Evolutionary conservation across 2,113 vertebrate species (phyloP).

Genomic region (Cololabis saira): DNA sequence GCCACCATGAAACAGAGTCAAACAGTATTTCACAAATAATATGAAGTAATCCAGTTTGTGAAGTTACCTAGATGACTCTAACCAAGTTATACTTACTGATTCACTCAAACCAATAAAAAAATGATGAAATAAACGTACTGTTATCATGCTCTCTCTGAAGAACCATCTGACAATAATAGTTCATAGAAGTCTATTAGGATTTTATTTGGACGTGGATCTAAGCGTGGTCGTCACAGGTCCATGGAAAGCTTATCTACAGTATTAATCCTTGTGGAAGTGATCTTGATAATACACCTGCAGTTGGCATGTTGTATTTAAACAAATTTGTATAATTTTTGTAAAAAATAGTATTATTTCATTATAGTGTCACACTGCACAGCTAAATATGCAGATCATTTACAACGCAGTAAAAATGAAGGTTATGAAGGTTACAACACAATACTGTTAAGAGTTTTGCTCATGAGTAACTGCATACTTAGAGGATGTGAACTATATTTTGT

Average conservation of each 20-base stretch:
- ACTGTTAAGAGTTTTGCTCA: too few relatives aligned
- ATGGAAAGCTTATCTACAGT: slow-evolving; percentile 1
- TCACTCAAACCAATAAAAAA: neutral
- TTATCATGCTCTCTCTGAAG: neutral
- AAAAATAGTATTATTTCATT: too few relatives aligned
- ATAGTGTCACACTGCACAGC: neutral
- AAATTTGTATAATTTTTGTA: too few relatives aligned
- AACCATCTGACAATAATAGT: neutral
- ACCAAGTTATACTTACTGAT: neutral
- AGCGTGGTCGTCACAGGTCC: neutral
- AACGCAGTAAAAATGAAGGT: too few relatives aligned
- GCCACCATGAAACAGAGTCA: neutral
- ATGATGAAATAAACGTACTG: neutral
- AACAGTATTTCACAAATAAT: slow-evolving; percentile 11
- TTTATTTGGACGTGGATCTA: neutral
- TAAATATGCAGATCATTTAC: too few relatives aligned
- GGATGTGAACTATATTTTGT: too few relatives aligned
- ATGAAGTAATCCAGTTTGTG: neutral
- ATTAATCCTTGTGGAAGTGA: neutral
- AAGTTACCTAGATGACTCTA: neutral
- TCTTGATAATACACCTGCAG: neutral
- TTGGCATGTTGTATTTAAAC: neutral
- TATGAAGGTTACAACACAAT: too few relatives aligned
- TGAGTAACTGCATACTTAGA: too few relatives aligned
- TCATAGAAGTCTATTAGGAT: neutral